Evolutionary conservation across 2,113 vertebrate genomes (phyloP).

Genomic region (Ivindomyrus marchei): DNA sequence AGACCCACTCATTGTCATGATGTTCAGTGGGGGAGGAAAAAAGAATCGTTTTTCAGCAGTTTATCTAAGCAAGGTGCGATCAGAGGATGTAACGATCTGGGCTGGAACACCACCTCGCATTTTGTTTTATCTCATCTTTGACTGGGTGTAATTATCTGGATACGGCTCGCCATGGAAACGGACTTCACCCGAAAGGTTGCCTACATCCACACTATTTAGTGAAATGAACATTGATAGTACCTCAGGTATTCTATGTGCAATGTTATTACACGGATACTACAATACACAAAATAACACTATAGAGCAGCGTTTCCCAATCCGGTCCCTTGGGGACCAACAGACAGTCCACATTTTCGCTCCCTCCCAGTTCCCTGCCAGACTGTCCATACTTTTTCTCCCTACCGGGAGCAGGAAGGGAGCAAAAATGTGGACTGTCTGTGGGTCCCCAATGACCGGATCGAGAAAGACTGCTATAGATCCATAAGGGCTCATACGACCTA

Average conservation of each 20-base stretch:
- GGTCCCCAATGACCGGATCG: background rate
- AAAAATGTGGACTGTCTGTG: background rate
- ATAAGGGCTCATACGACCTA: background rate
- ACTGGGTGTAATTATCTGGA: background rate
- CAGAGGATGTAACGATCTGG: background rate
- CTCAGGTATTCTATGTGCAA: background rate
- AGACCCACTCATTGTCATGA: background rate
- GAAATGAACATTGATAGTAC: background rate
- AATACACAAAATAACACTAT: background rate
- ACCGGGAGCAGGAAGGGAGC: background rate
- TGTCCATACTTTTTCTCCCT: background rate
- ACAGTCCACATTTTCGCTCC: background rate
- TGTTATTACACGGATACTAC: background rate
- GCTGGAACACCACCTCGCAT: background rate
- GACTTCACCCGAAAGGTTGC: background rate
- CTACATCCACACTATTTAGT: background rate
- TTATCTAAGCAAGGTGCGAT: background rate
- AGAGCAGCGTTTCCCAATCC: too few relatives aligned
- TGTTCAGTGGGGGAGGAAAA: background rate
- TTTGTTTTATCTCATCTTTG: background rate
- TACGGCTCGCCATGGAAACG: background rate
- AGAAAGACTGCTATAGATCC: background rate
- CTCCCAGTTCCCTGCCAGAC: background rate
- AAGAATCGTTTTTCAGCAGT: background rate
- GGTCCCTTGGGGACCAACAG: too few relatives aligned